Evolutionary conservation across 2,113 vertebrate species (phyloP).

Genomic region (Psettodes erumei): DNA sequence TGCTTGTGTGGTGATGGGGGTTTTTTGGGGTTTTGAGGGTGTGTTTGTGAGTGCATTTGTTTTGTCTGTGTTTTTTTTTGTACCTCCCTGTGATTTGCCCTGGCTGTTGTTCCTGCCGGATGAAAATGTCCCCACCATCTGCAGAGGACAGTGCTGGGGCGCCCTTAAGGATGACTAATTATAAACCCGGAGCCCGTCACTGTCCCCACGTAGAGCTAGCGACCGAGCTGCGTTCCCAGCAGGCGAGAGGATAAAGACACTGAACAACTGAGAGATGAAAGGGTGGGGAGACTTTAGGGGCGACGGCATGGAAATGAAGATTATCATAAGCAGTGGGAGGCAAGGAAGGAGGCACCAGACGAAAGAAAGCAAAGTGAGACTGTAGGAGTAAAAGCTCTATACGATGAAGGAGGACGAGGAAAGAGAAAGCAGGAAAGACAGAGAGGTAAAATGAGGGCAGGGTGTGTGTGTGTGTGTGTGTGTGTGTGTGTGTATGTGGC

Average conservation of each 20-base stretch:
- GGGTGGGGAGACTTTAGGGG: slow-evolving; percentile 13
- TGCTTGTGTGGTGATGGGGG: not conserved
- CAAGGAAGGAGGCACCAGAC: not conserved
- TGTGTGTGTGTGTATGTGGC: not conserved
- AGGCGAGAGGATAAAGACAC: slow-evolving; percentile 56
- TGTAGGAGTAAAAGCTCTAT: slow-evolving; percentile 16
- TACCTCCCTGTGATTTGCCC: slow-evolving; percentile 19
- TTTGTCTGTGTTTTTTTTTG: slow-evolving; percentile 42
- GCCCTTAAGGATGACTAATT: slow-evolving; percentile 76
- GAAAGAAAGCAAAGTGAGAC: slow-evolving; percentile 1
- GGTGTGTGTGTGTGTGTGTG: not conserved
- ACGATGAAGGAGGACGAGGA: slow-evolving; percentile 5
- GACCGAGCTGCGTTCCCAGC: slow-evolving; percentile 51
- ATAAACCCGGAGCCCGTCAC: slow-evolving; percentile 63
- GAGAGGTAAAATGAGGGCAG: slow-evolving; percentile 22
- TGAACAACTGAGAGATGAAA: slow-evolving; percentile 62
- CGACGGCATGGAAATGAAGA: slow-evolving; percentile 32
- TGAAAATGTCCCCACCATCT: slow-evolving; percentile 69
- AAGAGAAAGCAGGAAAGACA: slow-evolving; percentile 9
- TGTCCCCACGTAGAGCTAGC: slow-evolving; percentile 49
- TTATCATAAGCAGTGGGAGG: slow-evolving; percentile 9
- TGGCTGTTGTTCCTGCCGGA: slow-evolving; percentile 45
- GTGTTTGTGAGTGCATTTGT: slow-evolving; percentile 5
- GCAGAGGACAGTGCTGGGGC: slow-evolving; percentile 60
- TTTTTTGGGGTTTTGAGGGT: not conserved